Conservation (phyloP, 2,113 vertebrate species). For the Carassius gibelio region DNA sequence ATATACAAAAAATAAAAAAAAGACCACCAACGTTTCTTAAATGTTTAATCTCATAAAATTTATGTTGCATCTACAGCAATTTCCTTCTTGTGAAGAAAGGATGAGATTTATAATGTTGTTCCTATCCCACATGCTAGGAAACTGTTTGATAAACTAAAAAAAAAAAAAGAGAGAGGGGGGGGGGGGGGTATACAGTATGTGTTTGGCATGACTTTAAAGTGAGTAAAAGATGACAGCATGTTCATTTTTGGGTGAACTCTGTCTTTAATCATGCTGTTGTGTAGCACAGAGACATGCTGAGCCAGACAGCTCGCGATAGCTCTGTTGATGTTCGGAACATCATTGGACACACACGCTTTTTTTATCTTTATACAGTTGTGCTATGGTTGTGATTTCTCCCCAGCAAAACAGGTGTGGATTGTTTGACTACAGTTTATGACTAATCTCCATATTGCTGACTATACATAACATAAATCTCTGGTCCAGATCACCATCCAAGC, state of each 20-base stretch:
- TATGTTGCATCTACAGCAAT: too few relatives aligned
- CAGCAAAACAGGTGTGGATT: conserved; percentile 53
- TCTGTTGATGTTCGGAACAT: conserved; percentile 22
- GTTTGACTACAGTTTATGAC: conserved; percentile 56
- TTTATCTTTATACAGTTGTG: conserved; percentile 45
- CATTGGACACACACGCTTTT: neutral
- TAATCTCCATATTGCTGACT: conserved; percentile 56
- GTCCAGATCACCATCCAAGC: conserved; percentile 58
- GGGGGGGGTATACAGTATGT: neutral
- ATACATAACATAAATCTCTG: conserved; percentile 31
- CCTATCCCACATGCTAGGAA: neutral
- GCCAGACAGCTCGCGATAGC: neutral
- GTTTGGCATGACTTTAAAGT: neutral
- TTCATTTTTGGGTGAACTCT: neutral
- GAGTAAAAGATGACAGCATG: neutral
- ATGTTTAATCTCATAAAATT: neutral
- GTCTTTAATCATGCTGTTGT: conserved; percentile 22
- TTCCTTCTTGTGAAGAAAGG: neutral
- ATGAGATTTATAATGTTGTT: neutral
- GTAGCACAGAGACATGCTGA: neutral
- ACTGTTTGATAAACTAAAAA: neutral
- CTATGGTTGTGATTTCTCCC: conserved; percentile 41
- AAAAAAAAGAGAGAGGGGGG: neutral
- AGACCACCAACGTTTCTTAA: neutral
- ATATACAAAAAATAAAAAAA: neutral